These are phyloP conservation scores for Scaptomyza flava DNA, from an alignment of 2,888 invertebrate genomes.

Conservation along the genomic window DNA sequence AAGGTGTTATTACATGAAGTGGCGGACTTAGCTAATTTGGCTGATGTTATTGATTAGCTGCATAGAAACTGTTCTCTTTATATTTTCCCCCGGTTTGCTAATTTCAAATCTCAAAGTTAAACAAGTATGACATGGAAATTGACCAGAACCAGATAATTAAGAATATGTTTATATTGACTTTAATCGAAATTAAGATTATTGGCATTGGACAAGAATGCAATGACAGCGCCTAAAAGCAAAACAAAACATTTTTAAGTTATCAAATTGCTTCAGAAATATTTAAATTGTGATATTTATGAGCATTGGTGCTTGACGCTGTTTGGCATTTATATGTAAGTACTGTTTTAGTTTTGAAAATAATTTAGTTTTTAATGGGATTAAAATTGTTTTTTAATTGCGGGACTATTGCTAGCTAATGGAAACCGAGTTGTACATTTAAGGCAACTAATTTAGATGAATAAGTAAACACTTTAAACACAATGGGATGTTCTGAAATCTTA, in stretches of 20 bases:
- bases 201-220: slow-evolving; percentile 14
- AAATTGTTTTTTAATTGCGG: slow-evolving; percentile 68
- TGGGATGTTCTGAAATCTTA: slow-evolving; percentile 1
- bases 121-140: neutral
- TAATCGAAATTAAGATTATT: slow-evolving; percentile 35
- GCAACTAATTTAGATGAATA: slow-evolving; percentile 24
- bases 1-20: slow-evolving; percentile 24
- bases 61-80: neutral
- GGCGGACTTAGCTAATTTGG: slow-evolving; percentile 18
- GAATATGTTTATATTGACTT: slow-evolving; percentile 8
- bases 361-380: slow-evolving; percentile 23
- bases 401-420: slow-evolving; percentile 56
- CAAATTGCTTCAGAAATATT: slow-evolving; percentile 12
- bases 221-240: slow-evolving; percentile 7
- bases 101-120: neutral
- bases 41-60: slow-evolving; percentile 4
- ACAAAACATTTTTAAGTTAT: slow-evolving; percentile 8
- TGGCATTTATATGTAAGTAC: neutral
- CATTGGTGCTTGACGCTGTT: slow-evolving; percentile 31
- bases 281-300: slow-evolving; percentile 5
- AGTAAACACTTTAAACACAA: slow-evolving; percentile 16
- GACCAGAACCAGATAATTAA: slow-evolving; percentile 3
- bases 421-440: slow-evolving; percentile 14
- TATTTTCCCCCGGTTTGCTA: slow-evolving; percentile 6
- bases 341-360: slow-evolving; percentile 13